Base-by-base conservation (phyloP, 2,113 vertebrate species). In the Hydropotes inermis region DNA sequence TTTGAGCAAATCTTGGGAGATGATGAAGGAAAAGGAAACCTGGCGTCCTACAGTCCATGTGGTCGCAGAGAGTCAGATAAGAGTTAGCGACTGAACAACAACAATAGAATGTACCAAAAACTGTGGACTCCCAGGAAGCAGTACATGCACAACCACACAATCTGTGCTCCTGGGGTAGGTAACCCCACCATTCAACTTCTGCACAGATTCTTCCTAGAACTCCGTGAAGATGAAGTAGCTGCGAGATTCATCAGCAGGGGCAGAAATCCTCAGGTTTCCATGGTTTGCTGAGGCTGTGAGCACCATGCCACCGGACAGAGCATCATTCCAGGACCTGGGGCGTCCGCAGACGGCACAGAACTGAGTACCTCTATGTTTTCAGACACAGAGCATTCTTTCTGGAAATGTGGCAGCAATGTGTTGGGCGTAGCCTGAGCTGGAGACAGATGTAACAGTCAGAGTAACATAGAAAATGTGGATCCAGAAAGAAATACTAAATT, bases 371-470 rank as follows among this genome's bases (percentile, higher is more conserved):
- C 78, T 83, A 6, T 33, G 43, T 87, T 97, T 94, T 60, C 82
- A 94, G 78, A 97, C 39, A 74, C 27, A 93, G 27, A n/a, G 47
- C 67, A 64, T 93, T 74, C 57, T 94, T n/a, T 96, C 74, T 97
- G 74, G 91, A 98, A 98, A 98, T 93, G 96, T 98, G 97, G 97
- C 88, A 93, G 91, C 85, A 97, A 97, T 79, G 78, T 97, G 97
- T 96, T 95, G 84, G 97, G 96, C 4, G n/a, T 84, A 89, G 89
- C 88, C 88, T 19, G 74, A 76, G 92, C 95, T 98, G 97, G 82
- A 97, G 85, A 70, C 94, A 96, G 92, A 96, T 97, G 91, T 89
- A 47, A 96, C 50, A 95, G 79, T 93, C 83, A 93, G 78, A 90
- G 74, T 85, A 95, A 96, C 52, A 93, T 13, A 94, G 86, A 96